These are phyloP conservation scores for Cantharis lateralis DNA, from an alignment of 2,888 invertebrate species.

Conservation along the genomic window DNA sequence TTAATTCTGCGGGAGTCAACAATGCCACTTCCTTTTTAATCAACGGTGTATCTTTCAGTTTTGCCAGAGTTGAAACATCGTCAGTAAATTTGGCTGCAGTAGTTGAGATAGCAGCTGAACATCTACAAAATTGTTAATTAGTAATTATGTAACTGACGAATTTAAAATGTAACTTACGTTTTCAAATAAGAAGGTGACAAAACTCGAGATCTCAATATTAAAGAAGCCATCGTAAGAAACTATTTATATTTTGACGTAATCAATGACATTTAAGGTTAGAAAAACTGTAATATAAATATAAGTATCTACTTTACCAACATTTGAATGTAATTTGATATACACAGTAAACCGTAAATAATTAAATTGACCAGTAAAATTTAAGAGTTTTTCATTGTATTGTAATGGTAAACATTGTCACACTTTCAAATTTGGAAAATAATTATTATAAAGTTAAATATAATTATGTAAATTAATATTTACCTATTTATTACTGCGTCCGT, in stretches of 20 bases:
- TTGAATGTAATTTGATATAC: not conserved
- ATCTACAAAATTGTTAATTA: slow-evolving; percentile 32
- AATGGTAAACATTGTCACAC: too few species aligned
- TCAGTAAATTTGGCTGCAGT: slow-evolving; percentile 39
- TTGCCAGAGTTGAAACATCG: slow-evolving; percentile 32
- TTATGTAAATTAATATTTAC: too few species aligned
- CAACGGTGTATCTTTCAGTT: slow-evolving; percentile 57
- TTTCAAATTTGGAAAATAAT: too few species aligned
- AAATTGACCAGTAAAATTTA: too few species aligned
- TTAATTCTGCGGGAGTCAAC: slow-evolving; percentile 58
- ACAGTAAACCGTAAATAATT: not conserved
- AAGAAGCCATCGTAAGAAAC: not conserved
- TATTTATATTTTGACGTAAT: not conserved
- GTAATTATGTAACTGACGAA: not conserved
- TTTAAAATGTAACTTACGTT: not conserved
- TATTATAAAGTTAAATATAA: too few species aligned
- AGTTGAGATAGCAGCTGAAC: slow-evolving; percentile 41
- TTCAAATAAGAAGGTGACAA: not conserved
- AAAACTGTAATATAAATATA: not conserved
- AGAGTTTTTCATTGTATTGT: too few species aligned
- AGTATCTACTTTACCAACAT: not conserved
- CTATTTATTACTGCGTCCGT: too few species aligned
- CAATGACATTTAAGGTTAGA: not conserved
- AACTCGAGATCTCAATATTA: not conserved
- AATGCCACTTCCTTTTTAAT: slow-evolving; percentile 59